phyloP scores from a whole-genome alignment of 2,113 vertebrate species.

The Ciconia stormi region DNA sequence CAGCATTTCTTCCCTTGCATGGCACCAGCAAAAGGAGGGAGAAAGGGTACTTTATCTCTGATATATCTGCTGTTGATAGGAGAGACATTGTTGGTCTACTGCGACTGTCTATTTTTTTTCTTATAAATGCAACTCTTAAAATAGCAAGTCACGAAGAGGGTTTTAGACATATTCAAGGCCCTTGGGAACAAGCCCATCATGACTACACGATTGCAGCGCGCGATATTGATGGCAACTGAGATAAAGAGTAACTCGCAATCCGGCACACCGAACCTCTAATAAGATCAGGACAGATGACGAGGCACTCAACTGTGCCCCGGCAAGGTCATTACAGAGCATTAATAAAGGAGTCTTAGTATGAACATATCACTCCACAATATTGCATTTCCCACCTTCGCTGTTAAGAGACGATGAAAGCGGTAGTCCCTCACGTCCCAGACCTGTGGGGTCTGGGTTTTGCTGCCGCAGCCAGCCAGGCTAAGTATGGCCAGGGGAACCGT shows the following conservation, averaged over 20 bases:
- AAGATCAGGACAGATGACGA: slow-evolving; percentile 52
- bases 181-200: slow-evolving; percentile 27
- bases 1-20: neutral
- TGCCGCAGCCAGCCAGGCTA: neutral
- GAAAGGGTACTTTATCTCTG: neutral
- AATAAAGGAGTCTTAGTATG: slow-evolving; percentile 20
- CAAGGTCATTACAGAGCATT: slow-evolving; percentile 52
- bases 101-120: neutral
- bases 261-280: neutral
- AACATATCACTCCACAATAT: neutral
- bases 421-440: neutral
- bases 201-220: neutral
- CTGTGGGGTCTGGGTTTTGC: neutral
- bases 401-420: neutral
- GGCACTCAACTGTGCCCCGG: slow-evolving; percentile 41
- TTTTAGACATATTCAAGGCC: neutral
- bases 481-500: rapidly evolving
- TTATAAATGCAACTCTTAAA: slow-evolving; percentile 48
- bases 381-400: neutral
- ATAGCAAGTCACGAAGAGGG: slow-evolving; percentile 48
- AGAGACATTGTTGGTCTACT: slow-evolving; percentile 39
- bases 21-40: neutral
- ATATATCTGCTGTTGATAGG: slow-evolving; percentile 25
- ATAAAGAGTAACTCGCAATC: neutral
- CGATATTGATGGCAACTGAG: neutral